These are phyloP conservation scores for Malacosoma neustria DNA, from an alignment of 2,888 invertebrate genomes.

Conservation along the genomic window DNA sequence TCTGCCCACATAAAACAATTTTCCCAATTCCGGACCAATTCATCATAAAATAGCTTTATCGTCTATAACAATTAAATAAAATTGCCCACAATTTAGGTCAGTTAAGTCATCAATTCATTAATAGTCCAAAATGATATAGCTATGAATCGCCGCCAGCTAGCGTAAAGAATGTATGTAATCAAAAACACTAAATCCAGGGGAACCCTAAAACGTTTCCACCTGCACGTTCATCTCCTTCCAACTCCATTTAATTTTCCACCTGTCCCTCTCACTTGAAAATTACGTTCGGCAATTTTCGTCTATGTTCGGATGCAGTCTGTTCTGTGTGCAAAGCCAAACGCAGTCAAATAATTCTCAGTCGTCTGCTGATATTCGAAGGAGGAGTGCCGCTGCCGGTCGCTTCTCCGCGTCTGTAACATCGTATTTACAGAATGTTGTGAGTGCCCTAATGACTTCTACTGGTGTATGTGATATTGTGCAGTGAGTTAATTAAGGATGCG, in stretches of 20 bases:
- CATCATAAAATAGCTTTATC: slow-evolving; percentile 51
- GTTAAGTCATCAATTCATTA: slow-evolving; percentile 55
- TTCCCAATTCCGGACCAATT: slow-evolving; percentile 34
- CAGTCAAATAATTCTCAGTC: slow-evolving; percentile 69
- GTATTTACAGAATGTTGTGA: slow-evolving; percentile 58
- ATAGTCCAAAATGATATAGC: slow-evolving; percentile 47
- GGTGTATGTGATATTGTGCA: slow-evolving; percentile 42
- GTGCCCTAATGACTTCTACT: slow-evolving; percentile 50
- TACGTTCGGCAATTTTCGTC: slow-evolving; percentile 67
- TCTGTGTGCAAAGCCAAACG: slow-evolving; percentile 23
- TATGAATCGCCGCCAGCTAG: slow-evolving; percentile 28
- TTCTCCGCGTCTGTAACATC: slow-evolving; percentile 55
- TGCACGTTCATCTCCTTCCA: slow-evolving; percentile 29
- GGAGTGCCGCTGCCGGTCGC: slow-evolving; percentile 41
- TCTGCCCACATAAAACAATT: slow-evolving; percentile 36
- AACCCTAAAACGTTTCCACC: too few species aligned
- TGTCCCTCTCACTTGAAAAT: slow-evolving; percentile 60
- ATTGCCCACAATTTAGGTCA: slow-evolving; percentile 54
- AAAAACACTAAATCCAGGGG: too few species aligned
- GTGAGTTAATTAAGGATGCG: slow-evolving; percentile 36
- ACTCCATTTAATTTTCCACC: slow-evolving; percentile 26
- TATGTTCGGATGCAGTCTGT: slow-evolving; percentile 60
- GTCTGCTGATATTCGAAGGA: slow-evolving; percentile 52
- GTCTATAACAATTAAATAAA: slow-evolving; percentile 48
- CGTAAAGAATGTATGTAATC: slow-evolving; percentile 4